phyloP scores from a whole-genome alignment of 2,888 invertebrate species.

The Drosophila pseudotalamancana region DNA sequence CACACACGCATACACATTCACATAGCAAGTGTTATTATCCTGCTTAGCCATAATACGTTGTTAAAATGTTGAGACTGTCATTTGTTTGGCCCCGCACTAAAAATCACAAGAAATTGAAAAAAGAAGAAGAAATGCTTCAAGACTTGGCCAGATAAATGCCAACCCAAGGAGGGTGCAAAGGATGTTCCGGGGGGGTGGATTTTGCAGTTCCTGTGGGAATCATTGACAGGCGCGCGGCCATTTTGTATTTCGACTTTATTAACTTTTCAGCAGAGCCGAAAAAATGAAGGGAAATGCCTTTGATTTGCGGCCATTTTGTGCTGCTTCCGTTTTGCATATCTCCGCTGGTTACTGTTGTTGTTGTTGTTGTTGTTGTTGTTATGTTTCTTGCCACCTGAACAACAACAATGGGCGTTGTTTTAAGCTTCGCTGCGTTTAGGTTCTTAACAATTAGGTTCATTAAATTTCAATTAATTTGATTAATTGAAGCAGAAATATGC shows the following conservation, averaged over 20 bases:
- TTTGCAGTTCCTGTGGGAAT: conserved; percentile 69
- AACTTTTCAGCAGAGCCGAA: conserved; percentile 59
- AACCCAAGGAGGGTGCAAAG: not conserved
- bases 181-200: not conserved
- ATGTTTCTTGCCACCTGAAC: conserved; percentile 30
- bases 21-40: conserved; percentile 73
- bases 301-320: conserved; percentile 64
- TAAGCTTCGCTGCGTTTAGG: conserved; percentile 43
- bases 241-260: conserved; percentile 71
- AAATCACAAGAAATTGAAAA: conserved; percentile 77
- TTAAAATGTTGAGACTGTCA: conserved; percentile 79
- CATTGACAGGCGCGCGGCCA: conserved; percentile 68
- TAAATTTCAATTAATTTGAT: conserved; percentile 79
- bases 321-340: conserved; percentile 54
- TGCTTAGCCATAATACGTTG: conserved; percentile 78
- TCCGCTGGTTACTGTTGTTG: conserved; percentile 16
- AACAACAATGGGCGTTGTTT: conserved; percentile 4
- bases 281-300: conserved; percentile 58
- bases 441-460: conserved; percentile 74
- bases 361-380: conserved; percentile 12
- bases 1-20: conserved; percentile 9
- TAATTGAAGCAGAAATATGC: conserved; percentile 79
- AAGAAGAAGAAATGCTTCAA: conserved; percentile 30
- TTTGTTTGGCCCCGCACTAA: conserved; percentile 60
- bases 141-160: conserved; percentile 50